Conservation (phyloP, 2,797 vertebrate species). For the Oreochromis grahami region DNA sequence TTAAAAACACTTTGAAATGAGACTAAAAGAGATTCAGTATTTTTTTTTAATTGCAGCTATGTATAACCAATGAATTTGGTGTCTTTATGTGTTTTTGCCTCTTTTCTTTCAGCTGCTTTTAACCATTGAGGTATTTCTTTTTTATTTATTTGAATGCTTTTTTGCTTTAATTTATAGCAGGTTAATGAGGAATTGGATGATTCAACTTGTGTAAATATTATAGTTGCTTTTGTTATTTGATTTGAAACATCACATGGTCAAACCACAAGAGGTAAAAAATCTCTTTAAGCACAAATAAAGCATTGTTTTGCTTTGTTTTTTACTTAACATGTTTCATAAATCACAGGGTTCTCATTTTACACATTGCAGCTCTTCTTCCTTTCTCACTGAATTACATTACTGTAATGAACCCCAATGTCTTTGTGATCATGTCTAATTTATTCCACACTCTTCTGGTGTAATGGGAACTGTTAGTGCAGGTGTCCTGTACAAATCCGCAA, state of each 20-base stretch:
- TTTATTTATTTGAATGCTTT: neutral
- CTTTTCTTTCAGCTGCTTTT: neutral
- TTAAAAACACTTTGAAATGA: neutral
- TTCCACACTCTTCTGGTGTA: neutral
- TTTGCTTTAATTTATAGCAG: neutral
- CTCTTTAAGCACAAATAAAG: neutral
- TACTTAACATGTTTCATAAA: neutral
- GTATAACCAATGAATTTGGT: neutral
- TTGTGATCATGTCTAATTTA: neutral
- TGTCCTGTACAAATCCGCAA: slow-evolving; percentile 5
- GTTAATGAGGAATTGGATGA: neutral
- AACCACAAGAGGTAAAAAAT: neutral
- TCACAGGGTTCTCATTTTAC: neutral
- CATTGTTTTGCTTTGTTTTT: neutral
- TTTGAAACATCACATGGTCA: neutral
- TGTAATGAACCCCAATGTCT: neutral
- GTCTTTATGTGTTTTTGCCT: neutral
- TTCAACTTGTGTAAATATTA: neutral
- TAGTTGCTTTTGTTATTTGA: neutral
- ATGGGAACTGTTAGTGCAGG: slow-evolving; percentile 15
- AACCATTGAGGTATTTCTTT: neutral
- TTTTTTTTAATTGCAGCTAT: neutral
- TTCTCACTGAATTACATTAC: neutral
- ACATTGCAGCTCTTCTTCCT: neutral
- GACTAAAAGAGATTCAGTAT: neutral